A percentile compares a stretch with the other conserved stretches of the same genome.
Evolutionary conservation across 2,113 vertebrate genomes (phyloP).

Genomic region (Pelobates fuscus): DNA sequence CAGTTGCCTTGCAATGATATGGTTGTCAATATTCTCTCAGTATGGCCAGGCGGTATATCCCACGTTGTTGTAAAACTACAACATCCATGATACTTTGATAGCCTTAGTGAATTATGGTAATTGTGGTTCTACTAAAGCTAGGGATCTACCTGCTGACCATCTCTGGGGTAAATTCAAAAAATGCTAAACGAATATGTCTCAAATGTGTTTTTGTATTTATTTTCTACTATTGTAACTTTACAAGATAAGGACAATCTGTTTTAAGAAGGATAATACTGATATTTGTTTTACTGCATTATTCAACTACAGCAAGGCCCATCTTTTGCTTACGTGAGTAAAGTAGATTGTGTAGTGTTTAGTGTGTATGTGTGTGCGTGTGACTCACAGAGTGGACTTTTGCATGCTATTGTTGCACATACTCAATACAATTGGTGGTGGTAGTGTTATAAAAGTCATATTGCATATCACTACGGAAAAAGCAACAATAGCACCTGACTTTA

Average conservation of each 20-base stretch:
- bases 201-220: no score
- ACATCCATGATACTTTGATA: no score
- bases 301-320: conserved; percentile 78
- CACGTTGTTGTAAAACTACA: no score
- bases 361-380: conserved; percentile 63
- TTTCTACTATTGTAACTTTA: conserved; percentile 15
- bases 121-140: no score
- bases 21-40: no score
- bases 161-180: no score
- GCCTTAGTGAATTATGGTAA: no score
- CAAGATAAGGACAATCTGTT: conserved; percentile 37
- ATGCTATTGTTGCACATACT: conserved; percentile 76
- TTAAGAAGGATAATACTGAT: conserved; percentile 63
- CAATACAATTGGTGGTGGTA: conserved; percentile 35
- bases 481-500: conserved; percentile 56
- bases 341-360: conserved; percentile 71
- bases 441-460: conserved; percentile 39
- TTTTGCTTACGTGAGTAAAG: conserved; percentile 90
- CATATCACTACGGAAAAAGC: conserved; percentile 53
- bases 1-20: no score
- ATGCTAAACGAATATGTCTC: no score
- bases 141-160: no score
- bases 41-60: no score
- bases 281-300: conserved; percentile 69
- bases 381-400: conserved; percentile 81